Percentiles rank a stretch among this genome's conserved stretches.
Conservation (phyloP, 2,113 vertebrate species). For the Hiodon tergisus region DNA sequence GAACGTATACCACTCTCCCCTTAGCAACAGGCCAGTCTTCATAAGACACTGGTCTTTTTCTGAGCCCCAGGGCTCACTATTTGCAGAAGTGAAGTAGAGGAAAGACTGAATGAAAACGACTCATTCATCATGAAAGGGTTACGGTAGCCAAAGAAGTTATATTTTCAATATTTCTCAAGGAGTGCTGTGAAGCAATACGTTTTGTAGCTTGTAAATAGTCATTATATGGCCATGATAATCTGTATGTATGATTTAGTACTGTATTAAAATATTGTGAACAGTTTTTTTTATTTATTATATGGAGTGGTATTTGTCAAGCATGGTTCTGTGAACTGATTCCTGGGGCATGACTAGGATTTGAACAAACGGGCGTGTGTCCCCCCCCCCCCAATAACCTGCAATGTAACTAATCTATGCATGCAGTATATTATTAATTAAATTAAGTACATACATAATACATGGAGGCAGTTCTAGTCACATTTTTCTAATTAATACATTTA, state of each 20-base stretch:
- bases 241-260: not conserved
- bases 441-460: no score
- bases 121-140: not conserved
- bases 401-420: no score
- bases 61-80: not conserved
- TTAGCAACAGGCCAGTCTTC: not conserved
- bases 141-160: slow-evolving; percentile 19
- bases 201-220: slow-evolving; percentile 13
- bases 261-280: not conserved
- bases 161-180: not conserved
- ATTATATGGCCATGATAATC: not conserved
- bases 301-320: no score
- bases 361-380: no score
- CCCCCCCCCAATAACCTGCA: no score
- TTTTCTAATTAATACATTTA: no score
- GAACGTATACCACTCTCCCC: not conserved
- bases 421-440: no score
- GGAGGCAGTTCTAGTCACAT: no score
- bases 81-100: not conserved
- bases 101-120: not conserved
- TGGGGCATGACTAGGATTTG: no score
- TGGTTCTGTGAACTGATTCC: no score
- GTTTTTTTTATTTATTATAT: not conserved
- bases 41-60: not conserved
- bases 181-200: not conserved